Evolutionary conservation across 2,888 invertebrate genomes (phyloP).

Genomic region (Neoaliturus tenellus): DNA sequence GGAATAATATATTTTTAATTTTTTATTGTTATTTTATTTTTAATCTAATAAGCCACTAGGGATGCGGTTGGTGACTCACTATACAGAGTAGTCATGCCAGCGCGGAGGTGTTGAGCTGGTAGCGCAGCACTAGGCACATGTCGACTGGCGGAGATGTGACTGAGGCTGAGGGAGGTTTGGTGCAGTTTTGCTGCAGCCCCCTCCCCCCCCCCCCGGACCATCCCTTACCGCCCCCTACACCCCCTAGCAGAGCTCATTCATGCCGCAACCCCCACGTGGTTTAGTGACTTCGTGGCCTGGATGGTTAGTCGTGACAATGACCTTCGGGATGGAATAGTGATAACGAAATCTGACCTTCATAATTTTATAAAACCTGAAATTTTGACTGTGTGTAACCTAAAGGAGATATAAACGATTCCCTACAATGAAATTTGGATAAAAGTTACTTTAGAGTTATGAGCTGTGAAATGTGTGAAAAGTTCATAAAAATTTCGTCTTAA

Average conservation of each 20-base stretch:
- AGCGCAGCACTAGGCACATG: slow-evolving; percentile 31
- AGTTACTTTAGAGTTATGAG: too few species aligned
- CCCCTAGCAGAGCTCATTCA: background rate
- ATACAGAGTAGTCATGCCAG: slow-evolving; percentile 21
- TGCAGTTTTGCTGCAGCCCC: slow-evolving; percentile 27
- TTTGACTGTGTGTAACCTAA: background rate
- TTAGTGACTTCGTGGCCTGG: background rate
- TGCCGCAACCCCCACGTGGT: slow-evolving; percentile 11
- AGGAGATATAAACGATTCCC: too few species aligned
- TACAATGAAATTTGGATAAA: too few species aligned
- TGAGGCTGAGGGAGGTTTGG: background rate
- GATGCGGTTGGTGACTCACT: too few species aligned
- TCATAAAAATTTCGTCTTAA: too few species aligned
- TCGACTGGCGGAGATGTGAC: background rate
- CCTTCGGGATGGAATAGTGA: background rate
- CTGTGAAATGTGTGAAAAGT: too few species aligned
- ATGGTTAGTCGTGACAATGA: background rate
- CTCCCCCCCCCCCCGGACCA: background rate
- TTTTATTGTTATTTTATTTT: too few species aligned
- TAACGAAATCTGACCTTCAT: too few species aligned
- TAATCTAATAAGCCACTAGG: too few species aligned
- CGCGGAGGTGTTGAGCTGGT: background rate
- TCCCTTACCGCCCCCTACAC: background rate
- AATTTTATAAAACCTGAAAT: too few species aligned
- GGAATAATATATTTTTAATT: too few species aligned